Evolutionary conservation across 37 sponge, comb jelly and placozoan species (phyloP).

Genomic region (Eunapius fragilis): DNA sequence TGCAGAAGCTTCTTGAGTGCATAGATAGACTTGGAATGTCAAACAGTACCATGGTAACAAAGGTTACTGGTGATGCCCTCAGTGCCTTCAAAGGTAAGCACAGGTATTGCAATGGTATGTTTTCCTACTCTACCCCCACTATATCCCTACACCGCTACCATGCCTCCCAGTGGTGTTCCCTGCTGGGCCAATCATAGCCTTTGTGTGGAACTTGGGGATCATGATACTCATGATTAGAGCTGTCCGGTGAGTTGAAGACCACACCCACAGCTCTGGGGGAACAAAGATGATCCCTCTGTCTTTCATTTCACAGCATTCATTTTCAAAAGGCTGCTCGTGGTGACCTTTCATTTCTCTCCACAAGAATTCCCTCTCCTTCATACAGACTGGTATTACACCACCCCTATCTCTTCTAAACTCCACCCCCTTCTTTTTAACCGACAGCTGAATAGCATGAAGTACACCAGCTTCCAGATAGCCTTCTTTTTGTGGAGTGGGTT

Average conservation of each 20-base stretch:
- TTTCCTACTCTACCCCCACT: not conserved
- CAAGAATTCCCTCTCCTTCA: not conserved
- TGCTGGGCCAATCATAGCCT: conserved; percentile 7
- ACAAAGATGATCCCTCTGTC: not conserved
- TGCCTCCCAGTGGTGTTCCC: not conserved
- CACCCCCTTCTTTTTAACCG: not conserved
- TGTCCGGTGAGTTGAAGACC: not conserved
- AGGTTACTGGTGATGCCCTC: not conserved
- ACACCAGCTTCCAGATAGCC: conserved; percentile 34
- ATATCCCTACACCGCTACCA: not conserved
- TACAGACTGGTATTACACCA: not conserved
- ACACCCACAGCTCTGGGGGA: not conserved
- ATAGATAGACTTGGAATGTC: too few relatives aligned
- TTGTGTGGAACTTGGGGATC: not conserved
- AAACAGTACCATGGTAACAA: not conserved
- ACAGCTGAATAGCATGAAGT: conserved; percentile 16
- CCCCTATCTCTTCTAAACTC: not conserved
- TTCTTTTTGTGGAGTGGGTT: conserved; percentile 30
- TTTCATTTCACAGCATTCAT: not conserved
- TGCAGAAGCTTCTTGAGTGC: not conserved
- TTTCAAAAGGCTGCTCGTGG: not conserved
- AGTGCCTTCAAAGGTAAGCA: not conserved
- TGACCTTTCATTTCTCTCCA: not conserved
- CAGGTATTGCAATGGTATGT: not conserved
- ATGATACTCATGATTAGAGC: not conserved